Evolutionary conservation across 2,113 vertebrate species (phyloP), one percentile per base, ranked within the genome.

Genomic region (Formicarius rufipectus): DNA sequence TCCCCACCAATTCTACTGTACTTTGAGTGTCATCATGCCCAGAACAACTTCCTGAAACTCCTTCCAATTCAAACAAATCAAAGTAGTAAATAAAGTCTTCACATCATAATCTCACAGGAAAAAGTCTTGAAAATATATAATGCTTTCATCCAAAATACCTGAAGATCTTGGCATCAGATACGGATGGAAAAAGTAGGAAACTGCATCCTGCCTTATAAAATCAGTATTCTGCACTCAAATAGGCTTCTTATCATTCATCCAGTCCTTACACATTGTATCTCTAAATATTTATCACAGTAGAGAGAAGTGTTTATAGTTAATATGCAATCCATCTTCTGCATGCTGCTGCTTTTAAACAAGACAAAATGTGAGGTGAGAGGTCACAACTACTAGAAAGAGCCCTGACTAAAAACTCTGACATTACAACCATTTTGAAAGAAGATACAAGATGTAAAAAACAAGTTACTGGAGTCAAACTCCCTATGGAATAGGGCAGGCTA

Each of bases 221-320:
- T n/a, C 58, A 69, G 45, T 47, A 33, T 23, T 82, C 56, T 79
- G 56, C 30, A 19, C 33, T 64, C 62, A 85, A 12, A 72, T 13
- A 24, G 23, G 17, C 31, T 53, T 52, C 56, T 71, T 94, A 68
- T 71, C 86, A 63, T 47, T 59, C 11, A 84, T 53, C 33, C 68
- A 83, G 49, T 9, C 64, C 56, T 69, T 87, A 79, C 37, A 69
- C 6, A n/a, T 37, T 86, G 39, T 55, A 86, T 47, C 44, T 96
- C 76, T 37, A 96, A 89, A 86, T 90, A 90, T 92, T 96, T 89
- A 95, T 53, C 85, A 84, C 56, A 81, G 56, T 5, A 60, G 60
- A 81, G 56, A 74, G 60, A 78, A 53, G 20, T 81, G 66, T 95
- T 90, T 93, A 75, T 58, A 90, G 53, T 84, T 88, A 93, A 80